Percentiles rank a stretch among this genome's conserved stretches.
phyloP scores from a whole-genome alignment of 1,140 invertebrate genomes.

The Philaenus spumarius region DNA sequence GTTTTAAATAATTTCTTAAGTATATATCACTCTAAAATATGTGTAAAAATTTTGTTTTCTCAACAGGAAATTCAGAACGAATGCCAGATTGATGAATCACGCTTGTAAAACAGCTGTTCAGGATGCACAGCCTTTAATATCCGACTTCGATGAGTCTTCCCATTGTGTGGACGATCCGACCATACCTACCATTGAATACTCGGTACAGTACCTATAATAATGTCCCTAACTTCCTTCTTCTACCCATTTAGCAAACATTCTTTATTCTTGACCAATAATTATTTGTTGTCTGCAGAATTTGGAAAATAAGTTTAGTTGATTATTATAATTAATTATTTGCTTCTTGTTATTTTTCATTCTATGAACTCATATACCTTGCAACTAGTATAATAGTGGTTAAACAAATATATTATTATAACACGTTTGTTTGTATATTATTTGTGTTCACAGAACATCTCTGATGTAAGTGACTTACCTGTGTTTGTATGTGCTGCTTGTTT shows the following conservation, averaged over 20 bases:
- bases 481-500: conserved; percentile 1
- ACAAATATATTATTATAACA: background rate
- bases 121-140: background rate
- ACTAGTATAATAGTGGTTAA: background rate
- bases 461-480: background rate
- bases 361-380: background rate
- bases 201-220: background rate
- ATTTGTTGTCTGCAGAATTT: no score
- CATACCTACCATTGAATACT: background rate
- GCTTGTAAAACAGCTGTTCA: background rate
- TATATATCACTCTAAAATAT: no score
- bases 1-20: no score
- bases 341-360: background rate
- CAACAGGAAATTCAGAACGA: conserved; percentile 3
- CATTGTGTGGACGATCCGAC: conserved; percentile 1
- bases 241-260: no score
- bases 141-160: no score
- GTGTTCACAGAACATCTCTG: background rate
- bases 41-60: background rate
- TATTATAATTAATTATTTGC: background rate
- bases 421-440: background rate
- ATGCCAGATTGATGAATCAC: background rate
- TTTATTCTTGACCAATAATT: no score
- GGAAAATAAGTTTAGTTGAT: background rate
- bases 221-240: background rate